Evolutionary conservation across 2,113 vertebrate genomes (phyloP).

Genomic region (Sminthopsis crassicaudata): DNA sequence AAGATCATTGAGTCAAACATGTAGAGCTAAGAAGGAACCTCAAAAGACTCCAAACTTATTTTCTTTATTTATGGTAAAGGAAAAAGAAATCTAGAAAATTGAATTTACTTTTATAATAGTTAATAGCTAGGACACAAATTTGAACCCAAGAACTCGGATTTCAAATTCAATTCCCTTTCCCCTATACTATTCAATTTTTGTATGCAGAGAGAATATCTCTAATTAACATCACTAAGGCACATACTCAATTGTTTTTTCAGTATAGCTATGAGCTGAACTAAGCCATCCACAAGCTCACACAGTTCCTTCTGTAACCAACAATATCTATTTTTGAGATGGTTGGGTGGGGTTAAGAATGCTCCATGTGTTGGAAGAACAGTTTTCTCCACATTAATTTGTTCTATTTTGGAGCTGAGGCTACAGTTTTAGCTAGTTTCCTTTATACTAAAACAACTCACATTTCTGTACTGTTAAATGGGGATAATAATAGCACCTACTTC

Average conservation of each 20-base stretch:
- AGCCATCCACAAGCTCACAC: not conserved
- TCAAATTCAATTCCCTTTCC: not conserved
- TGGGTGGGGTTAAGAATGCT: not conserved
- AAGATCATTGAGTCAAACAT: not conserved
- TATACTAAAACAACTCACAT: not conserved
- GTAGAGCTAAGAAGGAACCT: not conserved
- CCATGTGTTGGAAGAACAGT: not conserved
- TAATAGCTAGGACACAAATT: not conserved
- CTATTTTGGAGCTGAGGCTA: not conserved
- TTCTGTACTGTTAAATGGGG: not conserved
- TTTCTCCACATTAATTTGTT: conserved; percentile 3
- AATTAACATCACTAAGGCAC: not conserved
- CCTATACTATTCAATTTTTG: not conserved
- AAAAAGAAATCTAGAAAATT: not conserved
- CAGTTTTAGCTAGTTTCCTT: not conserved
- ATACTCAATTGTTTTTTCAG: not conserved
- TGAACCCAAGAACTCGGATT: not conserved
- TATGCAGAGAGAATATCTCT: not conserved
- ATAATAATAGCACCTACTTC: not conserved
- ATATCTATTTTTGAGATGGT: not conserved
- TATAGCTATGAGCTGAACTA: not conserved
- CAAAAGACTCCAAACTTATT: not conserved
- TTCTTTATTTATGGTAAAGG: not conserved
- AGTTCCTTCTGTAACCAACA: not conserved
- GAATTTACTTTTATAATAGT: not conserved